Conservation (phyloP, 2,797 vertebrate species). For the Bryconaethiops microstoma region DNA sequence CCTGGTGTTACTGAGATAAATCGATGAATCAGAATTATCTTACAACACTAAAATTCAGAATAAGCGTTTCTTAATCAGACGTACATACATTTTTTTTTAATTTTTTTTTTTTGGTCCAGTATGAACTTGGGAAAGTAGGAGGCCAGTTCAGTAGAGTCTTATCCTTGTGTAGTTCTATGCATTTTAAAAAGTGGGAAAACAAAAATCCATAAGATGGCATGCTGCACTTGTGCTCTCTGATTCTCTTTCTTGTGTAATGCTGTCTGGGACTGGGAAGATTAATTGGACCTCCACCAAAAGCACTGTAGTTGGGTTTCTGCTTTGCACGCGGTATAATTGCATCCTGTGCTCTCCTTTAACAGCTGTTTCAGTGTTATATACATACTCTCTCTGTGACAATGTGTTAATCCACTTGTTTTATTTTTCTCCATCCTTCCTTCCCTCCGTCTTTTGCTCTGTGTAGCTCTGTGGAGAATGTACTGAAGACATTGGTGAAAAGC, state of each 20-base stretch:
- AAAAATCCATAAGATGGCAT: conserved; percentile 22
- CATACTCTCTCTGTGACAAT: background rate
- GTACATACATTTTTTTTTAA: too few species aligned
- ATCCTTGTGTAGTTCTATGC: background rate
- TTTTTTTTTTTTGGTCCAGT: too few species aligned
- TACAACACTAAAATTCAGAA: too few species aligned
- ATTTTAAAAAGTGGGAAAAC: background rate
- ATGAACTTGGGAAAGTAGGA: background rate
- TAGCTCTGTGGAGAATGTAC: conserved; percentile 94
- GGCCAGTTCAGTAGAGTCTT: background rate
- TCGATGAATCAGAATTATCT: too few species aligned
- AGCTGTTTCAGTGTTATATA: conserved; percentile 1
- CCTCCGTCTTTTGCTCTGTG: conserved; percentile 56
- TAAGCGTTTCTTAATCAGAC: conserved; percentile 2
- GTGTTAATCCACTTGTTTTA: conserved; percentile 4
- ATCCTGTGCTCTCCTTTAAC: conserved; percentile 53
- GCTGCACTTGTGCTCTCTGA: conserved; percentile 6
- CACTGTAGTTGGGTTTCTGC: conserved; percentile 55
- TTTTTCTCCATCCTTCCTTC: conserved; percentile 25
- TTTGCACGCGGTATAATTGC: conserved; percentile 72
- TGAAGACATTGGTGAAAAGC: conserved; percentile 97
- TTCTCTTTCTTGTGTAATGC: background rate
- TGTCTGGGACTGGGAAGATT: conserved; percentile 18
- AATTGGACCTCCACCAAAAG: conserved; percentile 39
- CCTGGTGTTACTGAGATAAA: too few species aligned